A percentile compares a stretch with the other conserved stretches of the same genome.
These are phyloP conservation scores for Colletes gigas DNA, from an alignment of 1,140 invertebrate genomes.

Conservation along the genomic window DNA sequence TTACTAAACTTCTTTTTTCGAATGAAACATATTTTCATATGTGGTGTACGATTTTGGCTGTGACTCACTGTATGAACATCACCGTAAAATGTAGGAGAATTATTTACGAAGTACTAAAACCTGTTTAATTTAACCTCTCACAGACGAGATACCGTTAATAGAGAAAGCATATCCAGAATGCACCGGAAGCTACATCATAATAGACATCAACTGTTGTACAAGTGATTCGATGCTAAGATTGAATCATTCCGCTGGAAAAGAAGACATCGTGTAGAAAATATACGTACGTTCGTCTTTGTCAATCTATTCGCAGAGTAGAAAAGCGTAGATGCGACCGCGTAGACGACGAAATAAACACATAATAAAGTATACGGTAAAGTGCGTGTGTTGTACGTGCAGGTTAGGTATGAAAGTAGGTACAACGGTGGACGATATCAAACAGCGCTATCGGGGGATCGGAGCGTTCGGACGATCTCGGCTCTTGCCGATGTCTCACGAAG, in stretches of 20 bases:
- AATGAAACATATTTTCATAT: no score
- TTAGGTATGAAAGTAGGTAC: constrained; percentile 60
- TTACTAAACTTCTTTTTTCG: no score
- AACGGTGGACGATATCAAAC: constrained; percentile 29
- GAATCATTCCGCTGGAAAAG: neutral
- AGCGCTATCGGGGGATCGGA: constrained; percentile 41
- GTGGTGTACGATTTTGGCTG: no score
- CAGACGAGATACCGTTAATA: neutral
- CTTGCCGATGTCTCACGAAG: constrained; percentile 68
- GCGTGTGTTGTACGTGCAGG: constrained; percentile 29
- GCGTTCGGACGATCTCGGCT: constrained; percentile 65
- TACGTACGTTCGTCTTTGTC: neutral
- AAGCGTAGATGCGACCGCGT: neutral
- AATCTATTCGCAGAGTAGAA: neutral
- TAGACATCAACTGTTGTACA: neutral
- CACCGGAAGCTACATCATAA: neutral
- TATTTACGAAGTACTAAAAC: neutral
- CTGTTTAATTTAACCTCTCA: neutral
- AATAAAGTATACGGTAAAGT: constrained; percentile 19
- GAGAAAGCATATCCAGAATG: neutral
- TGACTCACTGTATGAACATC: no score
- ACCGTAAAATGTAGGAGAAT: neutral
- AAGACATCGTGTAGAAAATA: no score
- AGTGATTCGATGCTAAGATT: neutral
- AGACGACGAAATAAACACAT: constrained; percentile 23